Conservation (phyloP, 2,113 vertebrate genomes). For the Pollachius pollachius region DNA sequence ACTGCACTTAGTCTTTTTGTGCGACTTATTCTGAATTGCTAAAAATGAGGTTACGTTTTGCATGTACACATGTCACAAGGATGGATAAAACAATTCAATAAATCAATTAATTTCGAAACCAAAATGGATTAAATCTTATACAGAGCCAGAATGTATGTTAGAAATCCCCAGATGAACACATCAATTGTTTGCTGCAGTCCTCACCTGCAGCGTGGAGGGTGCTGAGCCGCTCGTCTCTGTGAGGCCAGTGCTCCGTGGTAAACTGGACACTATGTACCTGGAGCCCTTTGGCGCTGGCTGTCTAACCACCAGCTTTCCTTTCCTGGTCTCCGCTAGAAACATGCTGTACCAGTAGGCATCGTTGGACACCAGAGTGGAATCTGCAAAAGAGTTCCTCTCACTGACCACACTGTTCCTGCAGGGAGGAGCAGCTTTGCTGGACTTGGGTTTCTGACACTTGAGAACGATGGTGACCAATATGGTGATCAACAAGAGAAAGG, state of each 20-base stretch:
- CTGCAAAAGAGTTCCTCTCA: slow-evolving; percentile 44
- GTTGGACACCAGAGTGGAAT: slow-evolving; percentile 49
- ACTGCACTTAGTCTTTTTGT: too few species aligned
- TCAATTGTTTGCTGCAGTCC: too few species aligned
- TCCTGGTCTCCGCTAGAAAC: slow-evolving; percentile 50
- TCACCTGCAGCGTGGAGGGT: slow-evolving; percentile 21
- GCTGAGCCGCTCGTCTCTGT: slow-evolving; percentile 48
- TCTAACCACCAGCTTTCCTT: slow-evolving; percentile 49
- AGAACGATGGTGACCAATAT: slow-evolving; percentile 62
- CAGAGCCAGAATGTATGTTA: background rate
- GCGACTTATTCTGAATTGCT: too few species aligned
- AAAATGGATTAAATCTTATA: too few species aligned
- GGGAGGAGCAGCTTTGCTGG: slow-evolving; percentile 39
- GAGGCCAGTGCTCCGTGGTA: slow-evolving; percentile 48
- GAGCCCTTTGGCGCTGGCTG: slow-evolving; percentile 46
- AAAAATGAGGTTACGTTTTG: too few species aligned
- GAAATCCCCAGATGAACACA: slow-evolving; percentile 13
- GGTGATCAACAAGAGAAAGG: slow-evolving; percentile 74
- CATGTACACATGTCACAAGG: too few species aligned
- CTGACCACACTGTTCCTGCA: slow-evolving; percentile 50
- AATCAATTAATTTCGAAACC: too few species aligned
- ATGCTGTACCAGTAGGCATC: slow-evolving; percentile 53
- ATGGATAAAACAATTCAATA: too few species aligned
- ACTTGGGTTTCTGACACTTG: slow-evolving; percentile 52
- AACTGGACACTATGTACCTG: slow-evolving; percentile 48